Evolutionary conservation across 2,888 invertebrate species (phyloP), one percentile per base, ranked within the genome.

Genomic region (Steinernema carpocapsae): DNA sequence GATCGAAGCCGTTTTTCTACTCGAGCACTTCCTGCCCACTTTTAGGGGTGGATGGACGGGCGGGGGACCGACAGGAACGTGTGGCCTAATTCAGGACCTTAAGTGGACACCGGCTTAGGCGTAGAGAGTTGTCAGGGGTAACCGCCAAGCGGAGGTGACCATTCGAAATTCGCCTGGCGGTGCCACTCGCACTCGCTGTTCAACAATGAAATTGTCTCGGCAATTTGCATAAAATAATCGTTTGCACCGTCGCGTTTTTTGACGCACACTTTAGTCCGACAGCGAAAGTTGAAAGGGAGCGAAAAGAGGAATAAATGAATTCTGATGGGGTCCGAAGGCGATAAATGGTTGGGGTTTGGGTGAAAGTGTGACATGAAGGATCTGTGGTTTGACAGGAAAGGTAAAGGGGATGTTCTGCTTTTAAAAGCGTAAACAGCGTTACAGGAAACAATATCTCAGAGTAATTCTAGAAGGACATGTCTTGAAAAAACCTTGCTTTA

Each of bases 221-320:
- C 64, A 22, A 64, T 64, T 64, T 64, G 64, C 64, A 64, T 64
- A 64, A 64, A 64, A 64, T 64, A 64, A 64, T 64, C 64, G 52
- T 52, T 52, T 52, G 52, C 52, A 52, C 52, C 52, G 64, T 64
- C 64, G 64, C 64, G 64, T 64, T 64, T 64, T 64, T 32, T 29
- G n/a, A 14, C 26, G 64, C 64, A 12, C 64, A 64, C 64, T 64
- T 64, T 17, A 37, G 29, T 22, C 32, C 2, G 37, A 37, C 64
- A 7, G 64, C 64, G 48, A 48, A 48, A 48, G 48, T 48, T 64
- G 64, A 64, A 64, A 64, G 64, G 64, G 56, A 22, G 48, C 17
- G 32, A 29, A 32, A 1, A 29, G 32, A 37, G 37, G n/a, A 17
- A 24, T 56, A 56, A 64, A 26, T 32, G 64, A 64, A 64, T 64